Base-by-base conservation (phyloP, 2,888 invertebrate species). In the Microctonus hyperodae region DNA sequence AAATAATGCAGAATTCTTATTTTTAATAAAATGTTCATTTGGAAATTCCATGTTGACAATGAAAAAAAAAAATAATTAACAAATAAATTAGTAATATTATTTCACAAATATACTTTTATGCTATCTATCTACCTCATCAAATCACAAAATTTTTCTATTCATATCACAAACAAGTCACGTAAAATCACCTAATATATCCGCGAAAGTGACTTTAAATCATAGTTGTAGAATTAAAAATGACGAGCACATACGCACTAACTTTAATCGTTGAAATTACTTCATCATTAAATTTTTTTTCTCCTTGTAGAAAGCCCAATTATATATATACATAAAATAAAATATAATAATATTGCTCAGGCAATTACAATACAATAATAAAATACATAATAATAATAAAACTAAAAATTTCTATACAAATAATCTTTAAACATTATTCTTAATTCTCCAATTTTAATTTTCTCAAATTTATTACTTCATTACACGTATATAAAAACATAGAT, bases 131-230 rank as follows among this genome's bases (percentile, higher is more conserved):
- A 7, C 7, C 7, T 16, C 44, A 44, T 51, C 16, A n/a, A 25
- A 25, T 28, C 25, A 51, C 50, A 23, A 7, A 44, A 44, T 53
- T 25, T 55, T 25, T 37, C 22, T 23, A 55, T 40, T 23, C 35
- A 56, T 63, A 56, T n/a, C 44, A 63, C 44, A 63, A 56, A 20
- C 35, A 1, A 63, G 55, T 56, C 44, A 56, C 63, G 51, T 61
- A 61, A 61, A 61, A 13, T 2, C 16, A 55, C 16, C 20, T 51
- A 25, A 23, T 28, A 28, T 28, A 51, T 23, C 20, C 40, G 56
- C 44, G 63, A 56, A 56, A 64, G 55, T 55, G 13, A 40, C 31
- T 64, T 16, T n/a, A n/a, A n/a, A n/a, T n/a, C n/a, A n/a, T n/a
- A 23, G 40, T 35, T 28, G 20, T 5, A 51, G 35, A 28, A 61